Conservation (phyloP, 2,797 vertebrate species). For the Falco peregrinus region DNA sequence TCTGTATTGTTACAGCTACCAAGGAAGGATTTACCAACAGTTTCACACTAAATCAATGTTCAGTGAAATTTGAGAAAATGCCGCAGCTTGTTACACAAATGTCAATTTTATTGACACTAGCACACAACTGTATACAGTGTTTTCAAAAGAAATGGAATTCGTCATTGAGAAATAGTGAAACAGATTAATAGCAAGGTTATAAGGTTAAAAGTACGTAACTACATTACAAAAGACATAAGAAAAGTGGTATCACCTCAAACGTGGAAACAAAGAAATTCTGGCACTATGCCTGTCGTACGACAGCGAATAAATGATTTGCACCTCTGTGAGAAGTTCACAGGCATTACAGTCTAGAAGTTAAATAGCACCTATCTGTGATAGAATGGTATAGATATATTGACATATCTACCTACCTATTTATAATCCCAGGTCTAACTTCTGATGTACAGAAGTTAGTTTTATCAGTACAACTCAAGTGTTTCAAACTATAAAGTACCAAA, state of each 20-base stretch:
- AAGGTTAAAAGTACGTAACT: slow-evolving; percentile 68
- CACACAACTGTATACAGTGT: slow-evolving; percentile 83
- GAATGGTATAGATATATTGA: neutral
- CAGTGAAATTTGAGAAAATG: slow-evolving; percentile 78
- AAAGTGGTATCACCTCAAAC: slow-evolving; percentile 59
- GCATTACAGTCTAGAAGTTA: slow-evolving; percentile 44
- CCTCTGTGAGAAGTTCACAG: slow-evolving; percentile 57
- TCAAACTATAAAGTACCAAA: slow-evolving; percentile 32
- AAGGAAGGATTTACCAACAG: slow-evolving; percentile 59
- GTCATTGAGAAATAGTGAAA: slow-evolving; percentile 78
- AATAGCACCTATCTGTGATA: slow-evolving; percentile 59
- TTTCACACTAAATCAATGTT: slow-evolving; percentile 72
- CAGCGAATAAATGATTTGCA: slow-evolving; percentile 56
- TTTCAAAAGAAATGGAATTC: slow-evolving; percentile 73
- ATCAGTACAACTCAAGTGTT: slow-evolving; percentile 32
- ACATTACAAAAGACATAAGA: slow-evolving; percentile 72
- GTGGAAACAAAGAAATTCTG: slow-evolving; percentile 74
- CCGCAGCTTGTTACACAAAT: slow-evolving; percentile 83
- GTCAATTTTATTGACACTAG: slow-evolving; percentile 93
- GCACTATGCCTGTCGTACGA: slow-evolving; percentile 68
- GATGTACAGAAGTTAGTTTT: neutral
- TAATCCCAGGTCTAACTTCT: neutral
- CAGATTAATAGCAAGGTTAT: slow-evolving; percentile 68
- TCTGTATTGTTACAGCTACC: slow-evolving; percentile 57
- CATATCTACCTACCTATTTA: slow-evolving; percentile 39